phyloP scores from a whole-genome alignment of 2,888 invertebrate genomes.

The Penaeus monodon region DNA sequence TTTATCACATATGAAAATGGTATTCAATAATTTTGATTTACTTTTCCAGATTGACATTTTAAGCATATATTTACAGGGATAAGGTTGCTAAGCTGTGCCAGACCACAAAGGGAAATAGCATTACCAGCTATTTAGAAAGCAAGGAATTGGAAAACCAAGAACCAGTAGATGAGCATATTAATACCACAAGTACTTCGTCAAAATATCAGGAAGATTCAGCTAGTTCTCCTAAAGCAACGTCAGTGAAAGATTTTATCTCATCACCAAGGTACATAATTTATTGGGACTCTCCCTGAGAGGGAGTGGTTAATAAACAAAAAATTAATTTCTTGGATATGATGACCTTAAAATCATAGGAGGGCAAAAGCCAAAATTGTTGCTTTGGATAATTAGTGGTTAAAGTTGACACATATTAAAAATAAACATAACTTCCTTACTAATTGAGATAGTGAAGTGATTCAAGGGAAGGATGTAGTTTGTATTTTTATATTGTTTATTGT shows the following conservation, averaged over 20 bases:
- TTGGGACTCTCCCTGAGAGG: too few relatives aligned
- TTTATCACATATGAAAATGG: too few relatives aligned
- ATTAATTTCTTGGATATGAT: too few relatives aligned
- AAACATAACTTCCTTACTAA: too few relatives aligned
- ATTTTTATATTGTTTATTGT: too few relatives aligned
- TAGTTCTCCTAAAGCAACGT: background rate
- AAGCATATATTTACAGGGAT: conserved; percentile 17
- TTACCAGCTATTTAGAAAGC: conserved; percentile 24
- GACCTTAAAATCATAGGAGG: too few relatives aligned
- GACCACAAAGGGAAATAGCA: conserved; percentile 22
- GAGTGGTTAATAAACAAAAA: too few relatives aligned
- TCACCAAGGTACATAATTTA: background rate
- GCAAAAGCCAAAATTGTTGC: too few relatives aligned
- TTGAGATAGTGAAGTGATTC: too few relatives aligned
- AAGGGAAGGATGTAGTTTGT: too few relatives aligned
- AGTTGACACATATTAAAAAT: too few relatives aligned
- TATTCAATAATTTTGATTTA: background rate
- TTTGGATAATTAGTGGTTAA: too few relatives aligned
- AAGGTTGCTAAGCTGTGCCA: conserved; percentile 32
- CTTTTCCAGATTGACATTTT: background rate
- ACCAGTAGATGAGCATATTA: background rate
- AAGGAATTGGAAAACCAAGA: background rate
- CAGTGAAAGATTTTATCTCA: background rate
- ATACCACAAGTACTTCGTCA: background rate
- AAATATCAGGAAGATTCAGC: background rate